Percentiles rank a stretch among this genome's conserved stretches.
Conservation (phyloP, 2,797 vertebrate genomes). For the Helarctos malayanus region DNA sequence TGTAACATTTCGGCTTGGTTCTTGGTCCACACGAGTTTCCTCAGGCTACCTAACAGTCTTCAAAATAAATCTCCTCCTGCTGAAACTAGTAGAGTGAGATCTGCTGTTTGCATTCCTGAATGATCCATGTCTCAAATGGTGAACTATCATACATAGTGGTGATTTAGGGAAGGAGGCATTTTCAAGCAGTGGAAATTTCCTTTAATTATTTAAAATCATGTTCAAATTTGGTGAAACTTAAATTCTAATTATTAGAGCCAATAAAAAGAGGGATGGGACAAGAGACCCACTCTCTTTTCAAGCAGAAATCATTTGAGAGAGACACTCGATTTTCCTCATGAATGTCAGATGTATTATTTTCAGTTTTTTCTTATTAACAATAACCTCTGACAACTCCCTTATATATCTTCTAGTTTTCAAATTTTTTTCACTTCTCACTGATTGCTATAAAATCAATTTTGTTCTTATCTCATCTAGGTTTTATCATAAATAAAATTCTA, state of each 20-base stretch:
- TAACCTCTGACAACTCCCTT: background rate
- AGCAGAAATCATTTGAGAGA: background rate
- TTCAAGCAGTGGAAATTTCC: background rate
- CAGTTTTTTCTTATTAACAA: background rate
- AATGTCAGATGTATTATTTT: background rate
- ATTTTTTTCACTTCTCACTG: background rate
- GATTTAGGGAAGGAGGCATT: background rate
- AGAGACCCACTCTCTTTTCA: background rate
- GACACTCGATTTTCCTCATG: background rate
- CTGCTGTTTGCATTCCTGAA: background rate
- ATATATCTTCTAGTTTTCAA: background rate
- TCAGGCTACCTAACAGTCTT: background rate
- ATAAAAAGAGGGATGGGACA: background rate
- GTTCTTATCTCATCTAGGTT: background rate
- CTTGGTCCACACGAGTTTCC: background rate
- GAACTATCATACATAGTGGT: background rate
- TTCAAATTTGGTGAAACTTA: constrained; percentile 31
- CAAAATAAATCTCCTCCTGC: background rate
- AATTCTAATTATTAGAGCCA: background rate
- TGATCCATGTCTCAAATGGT: background rate
- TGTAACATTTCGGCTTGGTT: background rate
- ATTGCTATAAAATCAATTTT: background rate
- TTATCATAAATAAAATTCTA: background rate
- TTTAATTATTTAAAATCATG: constrained; percentile 22
- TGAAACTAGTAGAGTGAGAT: background rate